A percentile compares a stretch with the other conserved stretches of the same genome.
Conservation (phyloP, 2,797 vertebrate genomes). For the Lacerta viridis region DNA sequence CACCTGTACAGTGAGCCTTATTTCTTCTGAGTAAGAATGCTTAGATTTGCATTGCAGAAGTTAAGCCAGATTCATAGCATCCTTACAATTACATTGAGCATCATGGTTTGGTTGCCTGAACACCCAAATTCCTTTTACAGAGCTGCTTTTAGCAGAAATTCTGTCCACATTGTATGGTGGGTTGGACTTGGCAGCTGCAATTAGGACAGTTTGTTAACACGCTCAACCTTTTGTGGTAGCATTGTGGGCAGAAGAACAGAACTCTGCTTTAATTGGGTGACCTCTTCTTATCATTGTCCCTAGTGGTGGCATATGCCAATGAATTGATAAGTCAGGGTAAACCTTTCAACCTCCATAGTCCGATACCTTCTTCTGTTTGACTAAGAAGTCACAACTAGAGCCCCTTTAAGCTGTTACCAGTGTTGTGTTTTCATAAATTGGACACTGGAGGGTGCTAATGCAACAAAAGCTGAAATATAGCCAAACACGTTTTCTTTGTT, state of each 20-base stretch:
- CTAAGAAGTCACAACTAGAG: background rate
- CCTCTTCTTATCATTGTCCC: background rate
- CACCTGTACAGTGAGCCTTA: background rate
- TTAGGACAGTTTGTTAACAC: too few species aligned
- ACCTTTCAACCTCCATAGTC: background rate
- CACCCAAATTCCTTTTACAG: background rate
- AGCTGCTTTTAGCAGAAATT: background rate
- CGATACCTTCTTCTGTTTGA: constrained; percentile 3
- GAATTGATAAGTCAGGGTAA: background rate
- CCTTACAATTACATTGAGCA: background rate
- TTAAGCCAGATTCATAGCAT: background rate
- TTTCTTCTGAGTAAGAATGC: background rate
- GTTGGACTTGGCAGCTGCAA: background rate
- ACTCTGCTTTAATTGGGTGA: background rate
- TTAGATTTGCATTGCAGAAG: background rate
- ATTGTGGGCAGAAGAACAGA: background rate
- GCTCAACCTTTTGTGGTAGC: background rate
- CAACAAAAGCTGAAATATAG: constrained; percentile 61
- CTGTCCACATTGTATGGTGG: background rate
- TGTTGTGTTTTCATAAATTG: constrained; percentile 62
- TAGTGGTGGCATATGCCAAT: background rate
- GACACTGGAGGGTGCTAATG: constrained; percentile 81
- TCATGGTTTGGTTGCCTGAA: too few species aligned
- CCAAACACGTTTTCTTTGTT: constrained; percentile 46
- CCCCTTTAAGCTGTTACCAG: background rate